Conservation (phyloP, 2,797 vertebrate species). For the Erethizon dorsatum region DNA sequence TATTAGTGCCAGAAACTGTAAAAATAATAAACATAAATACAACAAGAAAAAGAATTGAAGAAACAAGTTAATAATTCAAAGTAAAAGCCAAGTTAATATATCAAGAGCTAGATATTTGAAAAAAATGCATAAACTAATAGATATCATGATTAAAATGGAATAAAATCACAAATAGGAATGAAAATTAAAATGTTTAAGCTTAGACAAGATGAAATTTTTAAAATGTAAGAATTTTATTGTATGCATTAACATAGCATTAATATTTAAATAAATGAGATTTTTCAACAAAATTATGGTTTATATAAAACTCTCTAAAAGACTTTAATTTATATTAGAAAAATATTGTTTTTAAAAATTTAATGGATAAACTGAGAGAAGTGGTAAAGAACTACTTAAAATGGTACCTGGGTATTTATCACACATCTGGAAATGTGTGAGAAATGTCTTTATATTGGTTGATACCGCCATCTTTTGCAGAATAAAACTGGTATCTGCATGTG, state of each 20-base stretch:
- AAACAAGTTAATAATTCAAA: conserved; percentile 48
- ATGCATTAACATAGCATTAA: background rate
- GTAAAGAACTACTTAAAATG: conserved; percentile 16
- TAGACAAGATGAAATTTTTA: background rate
- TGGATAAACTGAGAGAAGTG: background rate
- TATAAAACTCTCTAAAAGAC: conserved; percentile 14
- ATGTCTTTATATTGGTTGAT: background rate
- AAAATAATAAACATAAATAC: conserved; percentile 10
- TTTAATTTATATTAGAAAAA: conserved; percentile 39
- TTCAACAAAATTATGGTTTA: background rate
- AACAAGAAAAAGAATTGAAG: background rate
- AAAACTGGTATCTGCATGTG: background rate
- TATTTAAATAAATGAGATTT: background rate
- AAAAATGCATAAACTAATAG: background rate
- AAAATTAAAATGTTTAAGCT: conserved; percentile 2
- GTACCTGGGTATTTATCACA: background rate
- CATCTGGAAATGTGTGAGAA: conserved; percentile 28
- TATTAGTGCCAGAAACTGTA: background rate
- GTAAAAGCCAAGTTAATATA: conserved; percentile 36
- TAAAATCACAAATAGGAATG: conserved; percentile 10
- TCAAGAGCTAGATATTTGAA: conserved; percentile 1
- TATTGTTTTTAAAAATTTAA: background rate
- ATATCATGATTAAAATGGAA: conserved; percentile 53
- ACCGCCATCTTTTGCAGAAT: background rate
- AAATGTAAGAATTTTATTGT: background rate